These are phyloP conservation scores for Mystacides longicornis DNA, from an alignment of 2,888 invertebrate genomes.

Conservation along the genomic window DNA sequence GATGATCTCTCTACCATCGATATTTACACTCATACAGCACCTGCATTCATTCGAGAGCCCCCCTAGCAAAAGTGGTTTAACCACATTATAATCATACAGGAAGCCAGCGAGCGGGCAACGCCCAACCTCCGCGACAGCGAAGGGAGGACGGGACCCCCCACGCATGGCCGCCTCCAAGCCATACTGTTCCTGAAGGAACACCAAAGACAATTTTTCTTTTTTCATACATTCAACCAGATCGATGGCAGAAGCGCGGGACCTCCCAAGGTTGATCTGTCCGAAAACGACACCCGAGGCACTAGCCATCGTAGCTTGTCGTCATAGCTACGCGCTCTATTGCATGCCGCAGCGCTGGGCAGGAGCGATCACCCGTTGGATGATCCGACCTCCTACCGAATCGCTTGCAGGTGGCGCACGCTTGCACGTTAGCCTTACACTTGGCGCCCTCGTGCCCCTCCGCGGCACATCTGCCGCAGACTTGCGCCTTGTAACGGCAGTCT, in stretches of 20 bases:
- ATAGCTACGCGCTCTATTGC: background rate
- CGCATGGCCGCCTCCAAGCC: background rate
- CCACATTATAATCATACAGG: background rate
- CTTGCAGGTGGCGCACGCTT: too few relatives aligned
- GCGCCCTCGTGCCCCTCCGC: background rate
- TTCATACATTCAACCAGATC: background rate
- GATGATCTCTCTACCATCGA: background rate
- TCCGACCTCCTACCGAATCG: background rate
- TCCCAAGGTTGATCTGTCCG: conserved; percentile 1
- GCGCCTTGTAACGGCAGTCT: background rate
- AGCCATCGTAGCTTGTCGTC: background rate
- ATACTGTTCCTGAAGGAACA: conserved; percentile 5
- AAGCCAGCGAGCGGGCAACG: background rate
- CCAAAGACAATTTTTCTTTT: background rate
- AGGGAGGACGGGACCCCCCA: background rate
- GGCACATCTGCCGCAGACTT: background rate
- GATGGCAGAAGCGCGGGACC: background rate
- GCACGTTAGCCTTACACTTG: background rate
- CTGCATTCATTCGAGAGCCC: background rate
- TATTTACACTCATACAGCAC: background rate
- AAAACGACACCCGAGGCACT: background rate
- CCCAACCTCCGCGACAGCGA: background rate
- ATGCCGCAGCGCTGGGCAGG: background rate
- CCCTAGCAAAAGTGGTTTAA: background rate
- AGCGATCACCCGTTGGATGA: background rate